Base-by-base conservation (phyloP, 2,888 invertebrate genomes). In the Oscheius myriophilus region DNA sequence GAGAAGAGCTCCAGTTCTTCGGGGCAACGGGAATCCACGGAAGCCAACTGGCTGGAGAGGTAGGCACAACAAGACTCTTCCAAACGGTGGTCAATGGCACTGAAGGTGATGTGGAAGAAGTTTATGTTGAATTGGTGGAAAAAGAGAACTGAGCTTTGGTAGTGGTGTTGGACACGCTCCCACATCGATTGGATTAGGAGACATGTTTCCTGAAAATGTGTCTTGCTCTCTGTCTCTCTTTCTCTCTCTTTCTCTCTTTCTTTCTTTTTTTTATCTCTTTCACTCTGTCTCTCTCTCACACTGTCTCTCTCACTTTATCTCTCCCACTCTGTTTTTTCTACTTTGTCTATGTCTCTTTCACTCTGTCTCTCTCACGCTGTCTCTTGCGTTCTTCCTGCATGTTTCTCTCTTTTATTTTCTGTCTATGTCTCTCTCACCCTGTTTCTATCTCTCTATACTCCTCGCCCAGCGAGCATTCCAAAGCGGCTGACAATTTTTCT, bases 61-160 rank as follows among this genome's bases (percentile, higher is more conserved):
- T 61, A 64, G 12, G 54, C 43, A 9, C 62, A 42, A 6, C 67
- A 53, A 11, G 61, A 43, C 46, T 61, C 62, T 52, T 69, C 69
- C n/a, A 63, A 25, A 54, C 64, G 43, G 11, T 61, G 26, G 18
- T 75, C 75, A 18, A 75, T 53, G n/a, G 62, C 64, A 25, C 62
- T 43, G 59, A 75, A 67, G 0, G 65, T 59, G 11, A 65, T 49
- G 18, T 64, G 61, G 9, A 74, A 58, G 39, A 69, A 76, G 55
- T 76, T 71, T 11, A 74, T 74, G 42, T 71, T 72, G 26, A 76
- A 76, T 49, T 76, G 76, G 53, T 74, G 70, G 43, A 72, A 76
- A 43, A 76, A 76, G 21, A 76, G 69, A 26, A 62, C 45, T 26
- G 66, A 25, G 39, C 66, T 57, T 45, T 66, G 66, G 49, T 57